Base-by-base conservation (phyloP, 2,888 invertebrate genomes). In the Oxystoma pomonae region DNA sequence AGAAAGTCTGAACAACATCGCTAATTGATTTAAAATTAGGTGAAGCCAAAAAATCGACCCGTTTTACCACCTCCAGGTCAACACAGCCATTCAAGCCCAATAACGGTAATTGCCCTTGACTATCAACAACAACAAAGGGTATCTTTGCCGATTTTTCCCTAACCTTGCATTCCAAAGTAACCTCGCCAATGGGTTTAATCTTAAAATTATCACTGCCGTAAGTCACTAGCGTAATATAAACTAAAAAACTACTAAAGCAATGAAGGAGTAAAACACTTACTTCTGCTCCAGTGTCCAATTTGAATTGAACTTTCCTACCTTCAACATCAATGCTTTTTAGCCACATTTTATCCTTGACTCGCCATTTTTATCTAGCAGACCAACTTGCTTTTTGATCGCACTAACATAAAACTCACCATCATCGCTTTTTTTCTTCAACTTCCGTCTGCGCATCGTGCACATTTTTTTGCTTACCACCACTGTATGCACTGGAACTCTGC, bases 211-310 rank as follows among this genome's bases (percentile, higher is more conserved):
- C 18, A 57, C 57, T 63, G 16, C 67, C 67, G 61, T 65, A 65
- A 2, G 68, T 20, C n/a, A 63, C 52, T 51, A 68, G 50, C n/a
- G 55, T 62, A 9, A 64, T 50, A 53, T 62, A 58, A 35, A 59
- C 18, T 22, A 61, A 18, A 51, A 18, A 20, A 49, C n/a, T n/a
- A n/a, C n/a, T n/a, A n/a, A n/a, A n/a, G n/a, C n/a, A n/a, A n/a
- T 55, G 5, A n/a, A 49, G 12, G 16, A 64, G 60, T 16, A 65
- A 35, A 9, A 66, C 56, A 59, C 22, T 66, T 2, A 65, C 66
- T 50, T 66, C 66, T 16, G 64, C 59, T n/a, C 62, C 64, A 7
- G 66, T 59, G 62, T 66, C 64, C 18, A 65, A 55, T 50, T 66
- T 65, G 56, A 61, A 58, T 18, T 21, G 9, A 50, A 61, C 17